Base-by-base conservation (phyloP, 37 sponge, comb jelly and placozoan genomes). In the Mnemiopsis leidyi region DNA sequence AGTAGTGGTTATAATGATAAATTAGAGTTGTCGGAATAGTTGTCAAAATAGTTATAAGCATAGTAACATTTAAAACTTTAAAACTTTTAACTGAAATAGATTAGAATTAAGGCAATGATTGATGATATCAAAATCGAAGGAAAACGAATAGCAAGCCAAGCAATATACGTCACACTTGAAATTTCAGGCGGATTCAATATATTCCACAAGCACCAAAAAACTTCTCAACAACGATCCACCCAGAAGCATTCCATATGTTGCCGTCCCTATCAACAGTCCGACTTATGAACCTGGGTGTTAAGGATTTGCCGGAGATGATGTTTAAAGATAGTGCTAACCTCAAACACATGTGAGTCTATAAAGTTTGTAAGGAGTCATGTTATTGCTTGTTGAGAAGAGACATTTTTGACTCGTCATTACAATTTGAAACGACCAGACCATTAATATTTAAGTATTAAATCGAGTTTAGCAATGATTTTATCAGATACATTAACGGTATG, bases 261-360 rank as follows among this genome's bases (percentile, higher is more conserved):
- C 3, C 5, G 61, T 18, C 5, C 5, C 61, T 48, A 18, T 48
- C 61, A 18, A 48, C 61, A 48, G 61, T 77, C 35, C 30, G 79
- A 77, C 35, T 77, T 3, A 32, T 32, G 20, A 77, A 32, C 16
- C n/a, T 39, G 48, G 90, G 90, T 36, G 26, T 85, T 5, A 0
- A 9, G 1, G 23, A 13, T n/a, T 28, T 85, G 9, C 90, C 90
- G 28, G 90, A 85, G n/a, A 39, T 23, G 2, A 39, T 85, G 90
- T 85, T 85, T 61, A 85, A 29, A 25, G 90, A 40, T 25, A 40
- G 90, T 33, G 21, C 13, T 16, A 38, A 85, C 1, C 90, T 85
- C 40, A 85, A 18, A 21, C 33, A 85, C 33, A 85, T 85, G 90
- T 85, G 38, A 36, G 82, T 36, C 20, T 67, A 67, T 67, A 67